Base-by-base conservation (phyloP, 2,888 invertebrate species). In the Nymphalis c-album region DNA sequence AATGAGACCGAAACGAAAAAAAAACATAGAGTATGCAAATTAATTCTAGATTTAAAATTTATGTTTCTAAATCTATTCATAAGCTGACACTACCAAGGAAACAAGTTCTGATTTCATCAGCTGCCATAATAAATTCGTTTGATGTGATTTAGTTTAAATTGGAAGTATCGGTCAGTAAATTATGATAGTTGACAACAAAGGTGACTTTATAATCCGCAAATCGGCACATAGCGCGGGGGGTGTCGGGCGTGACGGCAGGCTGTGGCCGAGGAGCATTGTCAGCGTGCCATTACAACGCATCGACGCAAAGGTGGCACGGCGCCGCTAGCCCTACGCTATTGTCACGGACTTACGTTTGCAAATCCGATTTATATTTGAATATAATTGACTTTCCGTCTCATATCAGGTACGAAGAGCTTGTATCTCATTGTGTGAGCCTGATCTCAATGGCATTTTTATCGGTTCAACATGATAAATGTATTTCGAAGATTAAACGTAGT, bases 331-430 rank as follows among this genome's bases (percentile, higher is more conserved):
- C 86, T 84, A 84, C 82, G 81, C 86, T 77, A 90, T 92, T 91
- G 91, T 91, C 84, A 85, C 76, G 75, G 79, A 82, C 90, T 92
- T 92, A 92, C 85, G 86, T 90, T 90, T 82, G 91, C 91, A 91
- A 92, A 92, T 92, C 91, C 89, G 91, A 91, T 92, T 92, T 91
- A 88, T 90, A 92, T 92, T 92, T 91, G 91, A 92, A 92, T 92
- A 91, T 92, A 91, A 92, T 92, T 90, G 91, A 91, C 88, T 91
- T 88, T 87, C 86, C 85, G 88, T 84, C 87, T 80, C 85, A 80
- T 82, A 86, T 89, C 91, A 86, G 89, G 90, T 90, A 89, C 83
- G 78, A 78, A 80, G 83, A 78, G 84, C 84, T 82, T 83, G 87
- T 85, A 83, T 78, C 83, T 82, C 83, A 88, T 91, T 91, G 91